A percentile compares a stretch with the other conserved stretches of the same genome.
phyloP scores from a whole-genome alignment of 2,797 vertebrate genomes.

The Monodelphis domestica region DNA sequence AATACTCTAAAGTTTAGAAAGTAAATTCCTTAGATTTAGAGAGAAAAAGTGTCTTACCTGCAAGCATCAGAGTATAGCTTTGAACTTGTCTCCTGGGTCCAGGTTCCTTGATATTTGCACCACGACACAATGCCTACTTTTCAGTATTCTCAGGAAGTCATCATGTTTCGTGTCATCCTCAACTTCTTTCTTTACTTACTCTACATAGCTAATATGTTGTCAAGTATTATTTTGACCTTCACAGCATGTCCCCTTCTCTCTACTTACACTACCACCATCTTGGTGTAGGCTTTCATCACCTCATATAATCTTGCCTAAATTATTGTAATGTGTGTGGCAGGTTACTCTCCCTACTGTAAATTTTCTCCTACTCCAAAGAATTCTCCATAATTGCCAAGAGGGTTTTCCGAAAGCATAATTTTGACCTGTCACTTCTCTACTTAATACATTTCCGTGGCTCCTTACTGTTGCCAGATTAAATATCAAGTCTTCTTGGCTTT shows the following conservation, averaged over 20 bases:
- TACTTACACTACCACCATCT: neutral
- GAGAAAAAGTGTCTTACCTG: neutral
- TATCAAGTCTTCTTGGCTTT: neutral
- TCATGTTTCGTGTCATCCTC: neutral
- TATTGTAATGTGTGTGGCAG: neutral
- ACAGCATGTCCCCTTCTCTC: neutral
- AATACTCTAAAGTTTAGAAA: neutral
- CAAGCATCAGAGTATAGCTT: neutral
- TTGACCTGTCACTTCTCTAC: neutral
- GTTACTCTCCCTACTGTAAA: neutral
- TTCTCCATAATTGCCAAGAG: neutral
- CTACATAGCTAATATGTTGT: neutral
- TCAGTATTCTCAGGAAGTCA: neutral
- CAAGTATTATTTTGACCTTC: neutral
- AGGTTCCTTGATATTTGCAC: neutral
- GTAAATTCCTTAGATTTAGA: neutral
- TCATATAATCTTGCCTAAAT: neutral
- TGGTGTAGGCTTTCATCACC: neutral
- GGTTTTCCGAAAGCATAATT: neutral
- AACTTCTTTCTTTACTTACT: neutral
- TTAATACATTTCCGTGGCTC: neutral
- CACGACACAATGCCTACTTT: neutral
- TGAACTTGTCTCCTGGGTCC: neutral
- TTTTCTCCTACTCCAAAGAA: neutral
- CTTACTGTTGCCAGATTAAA: neutral